Percentiles rank a stretch among this genome's conserved stretches.
phyloP scores from a whole-genome alignment of 2,113 vertebrate genomes.

The Dascyllus trimaculatus region DNA sequence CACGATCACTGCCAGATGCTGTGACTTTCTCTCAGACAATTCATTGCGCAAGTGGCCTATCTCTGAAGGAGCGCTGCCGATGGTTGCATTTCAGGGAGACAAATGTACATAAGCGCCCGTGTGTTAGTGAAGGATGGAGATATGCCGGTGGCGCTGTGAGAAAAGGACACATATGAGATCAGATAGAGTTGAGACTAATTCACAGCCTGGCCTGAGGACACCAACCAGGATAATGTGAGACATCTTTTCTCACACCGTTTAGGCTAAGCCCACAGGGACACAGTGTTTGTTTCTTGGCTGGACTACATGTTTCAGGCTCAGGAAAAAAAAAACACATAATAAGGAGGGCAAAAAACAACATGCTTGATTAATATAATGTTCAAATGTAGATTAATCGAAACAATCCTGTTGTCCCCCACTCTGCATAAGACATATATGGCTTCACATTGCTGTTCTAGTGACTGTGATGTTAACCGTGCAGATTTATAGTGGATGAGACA shows the following conservation, averaged over 20 bases:
- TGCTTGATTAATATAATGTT: not conserved
- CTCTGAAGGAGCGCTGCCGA: slow-evolving; percentile 77
- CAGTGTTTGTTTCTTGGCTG: slow-evolving; percentile 72
- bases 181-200: slow-evolving; percentile 75
- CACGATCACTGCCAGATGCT: slow-evolving; percentile 79
- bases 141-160: slow-evolving; percentile 60
- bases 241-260: slow-evolving; percentile 80
- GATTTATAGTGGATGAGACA: slow-evolving; percentile 80
- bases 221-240: slow-evolving; percentile 77
- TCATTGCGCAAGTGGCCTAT: slow-evolving; percentile 76
- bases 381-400: not conserved
- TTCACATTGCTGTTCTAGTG: slow-evolving; percentile 29
- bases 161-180: slow-evolving; percentile 77
- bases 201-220: slow-evolving; percentile 72
- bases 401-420: slow-evolving; percentile 12
- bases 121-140: slow-evolving; percentile 51
- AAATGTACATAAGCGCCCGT: slow-evolving; percentile 50
- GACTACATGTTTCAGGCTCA: slow-evolving; percentile 55
- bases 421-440: slow-evolving; percentile 10
- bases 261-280: slow-evolving; percentile 73
- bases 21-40: slow-evolving; percentile 77
- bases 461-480: slow-evolving; percentile 75
- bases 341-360: not conserved
- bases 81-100: slow-evolving; percentile 72
- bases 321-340: not conserved